Evolutionary conservation across 53 echinoderm and acorn worm genomes (phyloP).

Genomic region (Henricia sp.): DNA sequence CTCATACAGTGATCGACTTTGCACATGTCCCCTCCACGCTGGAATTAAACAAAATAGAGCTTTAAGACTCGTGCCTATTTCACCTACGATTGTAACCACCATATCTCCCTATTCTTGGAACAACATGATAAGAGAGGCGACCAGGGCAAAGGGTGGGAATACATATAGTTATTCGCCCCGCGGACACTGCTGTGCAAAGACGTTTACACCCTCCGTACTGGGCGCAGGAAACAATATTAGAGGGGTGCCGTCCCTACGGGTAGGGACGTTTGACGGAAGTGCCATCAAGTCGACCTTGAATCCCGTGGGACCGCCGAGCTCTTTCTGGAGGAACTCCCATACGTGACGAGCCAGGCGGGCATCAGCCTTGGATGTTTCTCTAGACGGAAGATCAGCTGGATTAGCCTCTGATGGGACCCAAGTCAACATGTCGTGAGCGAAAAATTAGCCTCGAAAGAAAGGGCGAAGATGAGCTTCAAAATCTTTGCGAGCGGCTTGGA

Average conservation of each 20-base stretch:
- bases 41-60: too few relatives aligned
- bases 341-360: background rate
- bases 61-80: too few relatives aligned
- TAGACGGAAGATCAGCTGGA: conserved; percentile 21
- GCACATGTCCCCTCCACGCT: too few relatives aligned
- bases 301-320: too few relatives aligned
- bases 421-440: background rate
- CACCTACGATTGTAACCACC: too few relatives aligned
- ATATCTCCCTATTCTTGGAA: too few relatives aligned
- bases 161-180: background rate
- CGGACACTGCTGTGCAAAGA: conserved; percentile 10
- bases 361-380: conserved; percentile 6
- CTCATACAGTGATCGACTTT: too few relatives aligned
- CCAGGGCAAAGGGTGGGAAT: too few relatives aligned
- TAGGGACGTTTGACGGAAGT: conserved; percentile 8
- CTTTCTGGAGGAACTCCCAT: too few relatives aligned
- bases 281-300: background rate
- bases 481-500: background rate
- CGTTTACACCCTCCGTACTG: background rate
- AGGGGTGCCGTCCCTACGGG: background rate
- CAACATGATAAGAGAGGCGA: too few relatives aligned
- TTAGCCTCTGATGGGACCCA: background rate
- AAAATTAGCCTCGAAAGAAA: conserved; percentile 20
- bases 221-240: background rate
- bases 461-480: conserved; percentile 13